Evolutionary conservation across 2,888 invertebrate genomes (phyloP).

Genomic region (Lagria hirta): DNA sequence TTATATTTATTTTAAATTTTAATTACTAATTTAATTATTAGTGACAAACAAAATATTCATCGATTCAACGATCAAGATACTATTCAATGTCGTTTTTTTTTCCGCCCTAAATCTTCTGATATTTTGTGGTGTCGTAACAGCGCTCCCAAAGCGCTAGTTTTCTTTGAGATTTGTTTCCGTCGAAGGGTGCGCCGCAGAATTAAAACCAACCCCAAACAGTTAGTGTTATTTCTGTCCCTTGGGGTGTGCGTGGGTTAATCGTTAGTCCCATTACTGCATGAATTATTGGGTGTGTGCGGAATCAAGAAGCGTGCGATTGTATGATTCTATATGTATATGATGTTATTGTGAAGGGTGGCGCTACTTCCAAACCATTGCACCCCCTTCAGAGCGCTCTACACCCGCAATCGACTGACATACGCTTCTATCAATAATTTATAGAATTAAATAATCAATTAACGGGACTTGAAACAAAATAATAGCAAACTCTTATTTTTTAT

Average conservation of each 20-base stretch:
- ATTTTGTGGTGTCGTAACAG: too few species aligned
- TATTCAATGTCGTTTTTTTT: too few species aligned
- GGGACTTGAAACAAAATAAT: too few species aligned
- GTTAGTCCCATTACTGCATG: conserved; percentile 42
- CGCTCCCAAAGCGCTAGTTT: too few species aligned
- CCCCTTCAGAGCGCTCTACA: conserved; percentile 27
- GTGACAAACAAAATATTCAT: too few species aligned
- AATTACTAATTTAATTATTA: too few species aligned
- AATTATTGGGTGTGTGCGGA: conserved; percentile 43
- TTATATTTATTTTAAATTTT: too few species aligned
- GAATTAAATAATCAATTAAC: conserved; percentile 32
- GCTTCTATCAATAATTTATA: conserved; percentile 32
- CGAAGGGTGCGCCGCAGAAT: conserved; percentile 16
- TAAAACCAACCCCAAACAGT: conserved; percentile 15
- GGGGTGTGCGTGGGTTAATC: conserved; percentile 35
- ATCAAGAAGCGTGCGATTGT: conserved; percentile 36
- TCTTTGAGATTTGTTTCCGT: too few species aligned
- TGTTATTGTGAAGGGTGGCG: conserved; percentile 30
- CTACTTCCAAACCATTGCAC: conserved; percentile 26
- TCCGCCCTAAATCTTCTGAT: too few species aligned
- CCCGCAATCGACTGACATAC: conserved; percentile 37
- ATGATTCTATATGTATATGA: conserved; percentile 31
- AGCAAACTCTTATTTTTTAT: too few species aligned
- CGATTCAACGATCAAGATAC: too few species aligned
- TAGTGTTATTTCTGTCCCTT: conserved; percentile 5